These are phyloP conservation scores for Dicyrtomina minuta DNA, from an alignment of 2,888 invertebrate species.

Conservation along the genomic window DNA sequence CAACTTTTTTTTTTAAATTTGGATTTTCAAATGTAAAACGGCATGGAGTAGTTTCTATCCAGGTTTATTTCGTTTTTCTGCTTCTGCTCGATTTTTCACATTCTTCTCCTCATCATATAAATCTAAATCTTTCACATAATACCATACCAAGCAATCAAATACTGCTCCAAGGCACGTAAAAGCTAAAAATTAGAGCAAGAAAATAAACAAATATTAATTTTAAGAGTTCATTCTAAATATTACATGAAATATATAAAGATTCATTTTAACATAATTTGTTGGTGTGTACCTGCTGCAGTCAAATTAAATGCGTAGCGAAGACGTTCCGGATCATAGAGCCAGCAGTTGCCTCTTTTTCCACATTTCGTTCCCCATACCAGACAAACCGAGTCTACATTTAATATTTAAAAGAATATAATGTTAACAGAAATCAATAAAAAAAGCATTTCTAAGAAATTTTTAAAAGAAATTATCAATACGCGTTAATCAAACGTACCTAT, in stretches of 20 bases:
- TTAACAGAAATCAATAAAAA: background rate
- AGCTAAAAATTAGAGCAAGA: constrained; percentile 58
- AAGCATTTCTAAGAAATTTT: background rate
- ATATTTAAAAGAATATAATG: constrained; percentile 7
- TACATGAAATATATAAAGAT: background rate
- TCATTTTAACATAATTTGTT: background rate
- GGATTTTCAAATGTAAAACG: too few relatives aligned
- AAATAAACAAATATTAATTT: background rate
- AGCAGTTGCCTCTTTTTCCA: constrained; percentile 70
- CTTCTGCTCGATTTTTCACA: constrained; percentile 17
- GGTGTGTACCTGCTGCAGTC: constrained; percentile 63
- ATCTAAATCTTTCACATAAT: constrained; percentile 58
- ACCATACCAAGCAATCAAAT: constrained; percentile 59
- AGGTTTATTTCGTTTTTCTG: background rate
- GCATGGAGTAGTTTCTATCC: too few relatives aligned
- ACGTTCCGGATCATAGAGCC: constrained; percentile 70
- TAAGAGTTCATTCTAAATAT: background rate
- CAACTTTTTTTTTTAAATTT: too few relatives aligned
- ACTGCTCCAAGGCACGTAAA: constrained; percentile 58
- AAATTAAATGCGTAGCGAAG: constrained; percentile 67
- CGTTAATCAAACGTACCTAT: constrained; percentile 61
- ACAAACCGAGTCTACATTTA: constrained; percentile 64
- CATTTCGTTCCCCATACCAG: constrained; percentile 74
- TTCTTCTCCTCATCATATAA: constrained; percentile 55
- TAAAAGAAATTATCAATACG: too few relatives aligned